Base-by-base conservation (phyloP, 2,888 invertebrate species). In the Limnephilus marmoratus region DNA sequence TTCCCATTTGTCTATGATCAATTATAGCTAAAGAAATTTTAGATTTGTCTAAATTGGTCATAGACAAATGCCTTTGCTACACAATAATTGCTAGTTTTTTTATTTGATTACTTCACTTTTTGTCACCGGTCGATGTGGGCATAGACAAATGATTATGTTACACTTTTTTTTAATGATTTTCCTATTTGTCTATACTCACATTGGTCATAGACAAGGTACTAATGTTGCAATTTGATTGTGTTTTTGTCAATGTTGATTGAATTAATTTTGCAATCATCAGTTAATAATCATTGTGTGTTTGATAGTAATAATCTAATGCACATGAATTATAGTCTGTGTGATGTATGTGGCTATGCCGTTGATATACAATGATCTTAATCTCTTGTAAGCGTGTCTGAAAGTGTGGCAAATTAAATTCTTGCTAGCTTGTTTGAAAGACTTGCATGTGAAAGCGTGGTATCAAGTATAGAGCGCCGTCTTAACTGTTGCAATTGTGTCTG, bases 181-280 rank as follows among this genome's bases (percentile, higher is more conserved):
- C 4, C 24, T 9, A 9, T 68, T 68, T 68, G 24, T 9, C 68
- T 68, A 68, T 68, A 7, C 7, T 68, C 68, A 24, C 68, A 68
- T 68, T n/a, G 68, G 68, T 68, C 68, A 68, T 68, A 68, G 68
- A 68, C 68, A 68, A 68, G 9, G 68, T n/a, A 68, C 24, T 68
- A 68, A 68, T 68, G 68, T n/a, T 68, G 68, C 68, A 68, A 68
- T 24, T 68, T 68, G 68, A 68, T 68, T 9, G 24, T 68, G 18
- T 18, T 24, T 68, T 68, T 68, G 68, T 68, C 24, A 24, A 68
- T 68, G 68, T 68, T 68, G 68, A 68, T 68, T 68, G 68, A 68
- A 68, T 68, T 68, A 68, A 68, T 68, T 68, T 68, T n/a, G 68
- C 68, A 68, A 68, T 68, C 68, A 68, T 68, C 68, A 68, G 68